These are phyloP conservation scores for Eremophila alpestris DNA, from an alignment of 2,797 vertebrate species.

Conservation along the genomic window DNA sequence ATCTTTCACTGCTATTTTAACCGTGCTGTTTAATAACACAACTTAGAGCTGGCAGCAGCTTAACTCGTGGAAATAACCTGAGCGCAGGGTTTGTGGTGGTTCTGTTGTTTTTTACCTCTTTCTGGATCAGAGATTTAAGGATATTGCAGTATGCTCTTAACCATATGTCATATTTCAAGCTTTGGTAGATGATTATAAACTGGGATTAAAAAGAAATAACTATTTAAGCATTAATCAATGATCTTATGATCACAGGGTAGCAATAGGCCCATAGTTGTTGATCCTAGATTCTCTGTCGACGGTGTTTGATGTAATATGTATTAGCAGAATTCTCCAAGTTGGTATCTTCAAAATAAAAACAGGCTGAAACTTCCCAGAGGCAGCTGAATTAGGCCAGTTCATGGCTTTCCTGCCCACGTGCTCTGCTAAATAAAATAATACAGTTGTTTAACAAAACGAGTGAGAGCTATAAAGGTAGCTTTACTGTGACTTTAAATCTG, in stretches of 20 bases:
- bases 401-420: neutral
- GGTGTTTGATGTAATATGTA: neutral
- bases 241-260: neutral
- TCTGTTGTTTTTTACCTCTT: neutral
- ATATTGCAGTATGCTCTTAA: neutral
- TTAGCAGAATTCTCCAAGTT: neutral
- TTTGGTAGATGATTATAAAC: neutral
- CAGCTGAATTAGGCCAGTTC: neutral
- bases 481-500: slow-evolving; percentile 33
- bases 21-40: neutral
- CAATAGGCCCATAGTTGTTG: neutral
- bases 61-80: neutral
- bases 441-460: neutral
- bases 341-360: neutral
- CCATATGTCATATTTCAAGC: neutral
- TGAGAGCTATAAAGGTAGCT: slow-evolving; percentile 6
- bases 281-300: neutral
- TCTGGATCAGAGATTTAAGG: neutral
- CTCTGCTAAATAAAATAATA: slow-evolving; percentile 7
- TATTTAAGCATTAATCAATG: neutral
- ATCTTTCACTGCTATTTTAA: neutral
- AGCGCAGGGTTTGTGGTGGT: neutral
- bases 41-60: neutral
- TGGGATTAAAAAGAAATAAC: neutral
- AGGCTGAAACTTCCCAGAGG: neutral